Conservation (phyloP, 2,797 vertebrate species). For the Lepilemur ruficaudatus region DNA sequence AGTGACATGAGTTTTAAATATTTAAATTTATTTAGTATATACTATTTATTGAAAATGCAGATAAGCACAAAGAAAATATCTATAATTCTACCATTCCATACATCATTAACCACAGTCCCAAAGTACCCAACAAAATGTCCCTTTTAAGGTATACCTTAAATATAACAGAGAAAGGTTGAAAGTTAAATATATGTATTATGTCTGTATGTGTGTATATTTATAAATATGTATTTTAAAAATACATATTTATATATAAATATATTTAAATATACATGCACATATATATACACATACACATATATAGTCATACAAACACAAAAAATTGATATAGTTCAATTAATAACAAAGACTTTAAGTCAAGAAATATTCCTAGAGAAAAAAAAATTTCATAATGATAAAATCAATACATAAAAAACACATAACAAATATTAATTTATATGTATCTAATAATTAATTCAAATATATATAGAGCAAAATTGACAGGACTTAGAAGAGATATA, state of each 20-base stretch:
- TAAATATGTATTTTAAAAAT: background rate
- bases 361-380: background rate
- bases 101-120: background rate
- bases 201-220: background rate
- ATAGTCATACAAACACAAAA: background rate
- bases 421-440: background rate
- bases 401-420: background rate
- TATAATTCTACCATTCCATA: background rate
- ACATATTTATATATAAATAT: background rate
- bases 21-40: background rate
- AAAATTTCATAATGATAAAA: background rate
- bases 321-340: background rate
- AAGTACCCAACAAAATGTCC: background rate
- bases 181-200: background rate
- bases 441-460: background rate
- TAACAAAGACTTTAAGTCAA: background rate
- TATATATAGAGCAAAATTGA: background rate
- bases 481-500: background rate
- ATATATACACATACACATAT: background rate
- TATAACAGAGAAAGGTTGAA: background rate
- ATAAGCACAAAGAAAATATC: background rate
- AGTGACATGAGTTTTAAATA: background rate
- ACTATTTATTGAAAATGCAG: conserved; percentile 14
- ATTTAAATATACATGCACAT: too few species aligned
- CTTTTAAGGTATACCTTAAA: background rate